Evolutionary conservation across 1,140 invertebrate genomes (phyloP), one percentile per base, ranked within the genome.

Genomic region (Apocrypta bakeri): DNA sequence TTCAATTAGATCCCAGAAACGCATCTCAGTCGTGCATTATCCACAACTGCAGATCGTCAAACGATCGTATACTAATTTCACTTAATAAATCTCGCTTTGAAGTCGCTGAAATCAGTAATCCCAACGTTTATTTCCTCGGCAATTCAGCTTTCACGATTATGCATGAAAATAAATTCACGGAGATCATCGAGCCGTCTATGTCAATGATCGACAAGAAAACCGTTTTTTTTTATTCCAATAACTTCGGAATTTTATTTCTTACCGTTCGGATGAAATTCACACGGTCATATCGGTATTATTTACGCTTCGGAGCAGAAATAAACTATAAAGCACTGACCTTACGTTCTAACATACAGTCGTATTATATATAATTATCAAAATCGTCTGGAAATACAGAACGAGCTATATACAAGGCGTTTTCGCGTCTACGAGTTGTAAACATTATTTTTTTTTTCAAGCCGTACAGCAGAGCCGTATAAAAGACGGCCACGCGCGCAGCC

Each of bases 111-210:
- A 48, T 48, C 42, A 24, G 24, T n/a, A n/a, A n/a, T n/a, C n/a
- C n/a, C n/a, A n/a, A n/a, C n/a, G 63, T 66, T 66, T 66, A 25
- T 66, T 66, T 66, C 24, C 27, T 66, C 63, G 63, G 63, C 63
- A 29, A 6, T 27, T 9, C n/a, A 21, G 61, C n/a, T 7, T 9
- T n/a, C 25, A 9, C 24, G 63, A 66, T 66, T 66, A 69, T 79
- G 76, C 64, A 79, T 79, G 40, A 40, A 66, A 79, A 79, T 79
- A 69, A 79, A 79, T 79, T 42, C 76, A 61, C 64, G 25, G 42
- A 79, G 76, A 79, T 79, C 64, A 78, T 78, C 63, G 64, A 68
- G 75, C 33, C 31, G 31, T 66, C 75, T n/a, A n/a, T n/a, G n/a
- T n/a, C n/a, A n/a, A n/a, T n/a, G n/a, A n/a, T n/a, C n/a, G n/a